These are phyloP conservation scores for Pristionchus maxplancki DNA, from an alignment of 2,888 invertebrate species.

Conservation along the genomic window DNA sequence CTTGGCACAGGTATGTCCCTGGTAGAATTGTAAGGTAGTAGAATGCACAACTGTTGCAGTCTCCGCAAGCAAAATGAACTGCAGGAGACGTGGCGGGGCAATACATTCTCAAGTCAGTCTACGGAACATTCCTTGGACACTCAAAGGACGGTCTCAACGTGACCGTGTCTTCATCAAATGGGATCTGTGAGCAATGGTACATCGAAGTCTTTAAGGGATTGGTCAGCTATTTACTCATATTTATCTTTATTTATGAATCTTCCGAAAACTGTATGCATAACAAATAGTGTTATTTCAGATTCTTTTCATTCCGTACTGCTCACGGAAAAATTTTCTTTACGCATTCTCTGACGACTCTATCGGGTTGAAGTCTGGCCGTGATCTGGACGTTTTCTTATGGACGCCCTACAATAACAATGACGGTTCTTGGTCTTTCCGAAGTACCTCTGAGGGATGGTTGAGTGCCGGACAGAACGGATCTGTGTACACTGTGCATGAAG, in stretches of 20 bases:
- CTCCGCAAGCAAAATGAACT: neutral
- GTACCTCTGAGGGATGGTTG: neutral
- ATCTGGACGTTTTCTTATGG: neutral
- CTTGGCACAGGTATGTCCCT: too few species aligned
- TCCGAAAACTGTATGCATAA: neutral
- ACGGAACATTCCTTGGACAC: too few species aligned
- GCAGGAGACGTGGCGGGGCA: neutral
- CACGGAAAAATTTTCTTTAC: neutral
- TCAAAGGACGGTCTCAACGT: too few species aligned
- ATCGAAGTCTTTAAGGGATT: neutral
- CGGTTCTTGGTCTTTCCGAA: neutral
- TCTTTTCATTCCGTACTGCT: neutral
- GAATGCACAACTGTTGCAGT: too few species aligned
- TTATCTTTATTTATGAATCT: too few species aligned
- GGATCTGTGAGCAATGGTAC: neutral
- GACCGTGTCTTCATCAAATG: too few species aligned
- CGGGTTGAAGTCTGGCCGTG: neutral
- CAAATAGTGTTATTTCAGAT: neutral
- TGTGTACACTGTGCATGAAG: neutral
- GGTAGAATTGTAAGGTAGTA: too few species aligned
- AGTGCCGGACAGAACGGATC: neutral
- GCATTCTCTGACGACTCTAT: neutral
- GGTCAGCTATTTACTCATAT: neutral
- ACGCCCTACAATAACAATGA: neutral
- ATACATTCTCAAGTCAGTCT: too few species aligned